Evolutionary conservation across 2,113 vertebrate species (phyloP).

Genomic region (Leptosomus discolor): DNA sequence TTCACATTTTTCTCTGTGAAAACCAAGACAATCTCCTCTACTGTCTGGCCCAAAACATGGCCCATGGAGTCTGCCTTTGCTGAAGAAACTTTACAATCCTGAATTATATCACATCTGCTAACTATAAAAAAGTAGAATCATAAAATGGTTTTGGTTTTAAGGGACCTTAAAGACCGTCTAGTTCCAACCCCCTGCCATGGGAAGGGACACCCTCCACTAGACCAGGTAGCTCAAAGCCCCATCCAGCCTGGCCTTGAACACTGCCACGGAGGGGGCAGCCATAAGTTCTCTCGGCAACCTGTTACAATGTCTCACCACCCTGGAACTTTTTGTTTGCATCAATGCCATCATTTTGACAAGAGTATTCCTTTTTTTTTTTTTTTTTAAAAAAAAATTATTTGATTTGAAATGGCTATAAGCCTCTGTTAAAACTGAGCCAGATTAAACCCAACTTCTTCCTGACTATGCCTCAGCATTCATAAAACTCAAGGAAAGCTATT

Average conservation of each 20-base stretch:
- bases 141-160: too few species aligned
- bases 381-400: not conserved
- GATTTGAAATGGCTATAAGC: not conserved
- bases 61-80: not conserved
- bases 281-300: too few species aligned
- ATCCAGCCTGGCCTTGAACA: too few species aligned
- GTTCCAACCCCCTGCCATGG: too few species aligned
- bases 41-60: not conserved
- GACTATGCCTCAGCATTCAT: not conserved
- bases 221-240: too few species aligned
- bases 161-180: too few species aligned
- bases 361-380: not conserved
- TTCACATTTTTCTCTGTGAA: not conserved
- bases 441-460: constrained; percentile 37
- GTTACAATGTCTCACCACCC: too few species aligned
- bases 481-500: constrained; percentile 48
- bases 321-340: constrained; percentile 28
- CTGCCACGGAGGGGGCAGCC: too few species aligned
- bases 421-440: not conserved
- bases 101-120: constrained; percentile 14
- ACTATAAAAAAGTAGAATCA: not conserved
- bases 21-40: not conserved
- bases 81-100: constrained; percentile 18
- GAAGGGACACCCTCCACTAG: too few species aligned
- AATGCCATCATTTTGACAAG: not conserved